Evolutionary conservation across 2,113 vertebrate genomes (phyloP).

Genomic region (Illadopsis cleaveri): DNA sequence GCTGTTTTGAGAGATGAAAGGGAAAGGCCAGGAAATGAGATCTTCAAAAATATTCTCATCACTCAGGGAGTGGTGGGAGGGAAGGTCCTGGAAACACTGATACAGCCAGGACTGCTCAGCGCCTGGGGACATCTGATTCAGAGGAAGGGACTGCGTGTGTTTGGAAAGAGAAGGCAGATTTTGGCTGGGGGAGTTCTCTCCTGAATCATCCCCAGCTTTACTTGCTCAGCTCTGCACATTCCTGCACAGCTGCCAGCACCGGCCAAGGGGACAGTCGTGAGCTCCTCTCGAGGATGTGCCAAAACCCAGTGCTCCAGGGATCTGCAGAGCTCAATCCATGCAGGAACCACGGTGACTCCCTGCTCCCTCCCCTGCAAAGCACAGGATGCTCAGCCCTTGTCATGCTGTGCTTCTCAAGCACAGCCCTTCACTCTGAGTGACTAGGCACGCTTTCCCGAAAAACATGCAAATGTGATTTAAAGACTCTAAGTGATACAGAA

Average conservation of each 20-base stretch:
- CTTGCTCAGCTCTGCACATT: not conserved
- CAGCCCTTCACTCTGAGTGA: constrained; percentile 3
- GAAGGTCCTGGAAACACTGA: constrained; percentile 64
- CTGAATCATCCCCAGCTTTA: not conserved
- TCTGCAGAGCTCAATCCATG: not conserved
- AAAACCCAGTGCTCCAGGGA: not conserved
- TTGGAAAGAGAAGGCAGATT: not conserved
- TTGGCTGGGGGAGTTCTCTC: not conserved
- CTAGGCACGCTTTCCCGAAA: not conserved
- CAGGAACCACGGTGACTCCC: rapidly evolving
- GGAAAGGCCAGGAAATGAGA: constrained; percentile 55
- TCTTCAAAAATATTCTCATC: constrained; percentile 43
- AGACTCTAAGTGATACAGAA: constrained; percentile 59
- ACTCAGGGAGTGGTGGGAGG: constrained; percentile 27
- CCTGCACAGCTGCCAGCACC: not conserved
- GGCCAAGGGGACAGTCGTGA: not conserved
- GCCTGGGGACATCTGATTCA: constrained; percentile 63
- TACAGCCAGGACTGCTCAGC: constrained; percentile 59
- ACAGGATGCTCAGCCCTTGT: not conserved
- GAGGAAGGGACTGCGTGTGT: not conserved
- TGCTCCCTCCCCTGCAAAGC: not conserved
- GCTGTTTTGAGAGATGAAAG: constrained; percentile 46
- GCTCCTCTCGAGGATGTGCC: not conserved
- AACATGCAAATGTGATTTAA: constrained; percentile 64
- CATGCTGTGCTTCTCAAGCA: not conserved